phyloP scores from a whole-genome alignment of 2,888 invertebrate genomes.

The Brachycybe producta region DNA sequence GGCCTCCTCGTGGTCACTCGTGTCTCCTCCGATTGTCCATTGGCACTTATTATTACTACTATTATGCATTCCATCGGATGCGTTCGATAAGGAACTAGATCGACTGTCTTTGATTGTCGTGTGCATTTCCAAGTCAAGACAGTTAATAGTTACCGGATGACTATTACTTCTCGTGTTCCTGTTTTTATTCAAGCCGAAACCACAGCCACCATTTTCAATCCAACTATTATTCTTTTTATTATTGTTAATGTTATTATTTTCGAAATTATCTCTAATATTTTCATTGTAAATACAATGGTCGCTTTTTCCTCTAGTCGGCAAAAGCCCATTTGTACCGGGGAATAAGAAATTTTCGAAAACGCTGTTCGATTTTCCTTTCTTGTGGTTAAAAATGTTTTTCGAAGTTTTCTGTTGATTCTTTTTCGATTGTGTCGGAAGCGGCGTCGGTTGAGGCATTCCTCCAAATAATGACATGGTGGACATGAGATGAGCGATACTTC shows the following conservation, averaged over 20 bases:
- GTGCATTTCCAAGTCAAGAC: neutral
- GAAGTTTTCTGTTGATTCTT: neutral
- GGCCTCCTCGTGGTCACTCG: neutral
- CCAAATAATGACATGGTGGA: too few species aligned
- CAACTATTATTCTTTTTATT: neutral
- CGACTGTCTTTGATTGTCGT: neutral
- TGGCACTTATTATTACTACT: neutral
- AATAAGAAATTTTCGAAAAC: constrained; percentile 7
- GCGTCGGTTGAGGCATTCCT: too few species aligned
- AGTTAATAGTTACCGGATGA: neutral
- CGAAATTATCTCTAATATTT: too few species aligned
- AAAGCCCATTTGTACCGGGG: neutral
- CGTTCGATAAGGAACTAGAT: too few species aligned
- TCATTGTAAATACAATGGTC: constrained; percentile 4
- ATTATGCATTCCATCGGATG: neutral
- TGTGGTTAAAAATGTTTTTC: too few species aligned
- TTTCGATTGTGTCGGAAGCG: too few species aligned
- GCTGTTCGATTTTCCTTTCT: constrained; percentile 7
- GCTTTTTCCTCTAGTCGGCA: neutral
- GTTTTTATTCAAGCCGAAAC: too few species aligned
- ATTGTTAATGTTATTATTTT: too few species aligned
- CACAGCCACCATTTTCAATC: neutral
- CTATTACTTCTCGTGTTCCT: neutral
- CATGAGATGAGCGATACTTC: constrained; percentile 8
- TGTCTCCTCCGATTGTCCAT: neutral